A percentile compares a stretch with the other conserved stretches of the same genome.
Evolutionary conservation across 1,140 invertebrate genomes (phyloP).

Genomic region (Cyrtorhinus lividipennis): DNA sequence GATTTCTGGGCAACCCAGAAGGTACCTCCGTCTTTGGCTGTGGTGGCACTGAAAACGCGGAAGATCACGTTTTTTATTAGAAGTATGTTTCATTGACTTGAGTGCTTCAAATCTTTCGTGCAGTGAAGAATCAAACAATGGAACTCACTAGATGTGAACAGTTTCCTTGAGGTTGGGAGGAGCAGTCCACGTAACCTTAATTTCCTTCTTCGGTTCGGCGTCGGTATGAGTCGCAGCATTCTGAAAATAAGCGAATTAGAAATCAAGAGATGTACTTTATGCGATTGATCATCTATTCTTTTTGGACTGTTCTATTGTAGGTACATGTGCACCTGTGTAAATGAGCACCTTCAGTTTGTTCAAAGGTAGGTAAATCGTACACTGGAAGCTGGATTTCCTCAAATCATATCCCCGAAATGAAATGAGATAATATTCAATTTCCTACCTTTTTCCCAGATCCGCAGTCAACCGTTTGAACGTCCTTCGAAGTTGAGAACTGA

Average conservation of each 20-base stretch:
- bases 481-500: conserved; percentile 29
- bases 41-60: conserved; percentile 29
- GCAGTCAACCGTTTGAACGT: conserved; percentile 32
- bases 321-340: too few relatives aligned
- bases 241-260: conserved; percentile 24
- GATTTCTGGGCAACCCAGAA: conserved; percentile 30
- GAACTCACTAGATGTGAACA: conserved; percentile 29
- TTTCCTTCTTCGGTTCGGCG: conserved; percentile 26
- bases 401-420: too few relatives aligned
- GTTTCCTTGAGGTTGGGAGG: conserved; percentile 29
- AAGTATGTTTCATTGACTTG: background rate
- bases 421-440: too few relatives aligned
- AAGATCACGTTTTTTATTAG: too few relatives aligned
- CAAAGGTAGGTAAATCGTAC: too few relatives aligned
- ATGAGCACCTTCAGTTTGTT: too few relatives aligned
- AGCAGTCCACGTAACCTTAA: conserved; percentile 29
- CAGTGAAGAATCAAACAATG: too few relatives aligned
- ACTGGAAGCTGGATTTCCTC: too few relatives aligned
- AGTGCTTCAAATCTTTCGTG: background rate
- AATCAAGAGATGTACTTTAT: background rate
- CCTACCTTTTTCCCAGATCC: conserved; percentile 29
- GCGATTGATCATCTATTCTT: too few relatives aligned
- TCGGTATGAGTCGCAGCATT: conserved; percentile 31
- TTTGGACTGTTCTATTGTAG: too few relatives aligned
- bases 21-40: conserved; percentile 31